Evolutionary conservation across 2,113 vertebrate genomes (phyloP), one percentile per base, ranked within the genome.

Genomic region (Synodontis membranacea): DNA sequence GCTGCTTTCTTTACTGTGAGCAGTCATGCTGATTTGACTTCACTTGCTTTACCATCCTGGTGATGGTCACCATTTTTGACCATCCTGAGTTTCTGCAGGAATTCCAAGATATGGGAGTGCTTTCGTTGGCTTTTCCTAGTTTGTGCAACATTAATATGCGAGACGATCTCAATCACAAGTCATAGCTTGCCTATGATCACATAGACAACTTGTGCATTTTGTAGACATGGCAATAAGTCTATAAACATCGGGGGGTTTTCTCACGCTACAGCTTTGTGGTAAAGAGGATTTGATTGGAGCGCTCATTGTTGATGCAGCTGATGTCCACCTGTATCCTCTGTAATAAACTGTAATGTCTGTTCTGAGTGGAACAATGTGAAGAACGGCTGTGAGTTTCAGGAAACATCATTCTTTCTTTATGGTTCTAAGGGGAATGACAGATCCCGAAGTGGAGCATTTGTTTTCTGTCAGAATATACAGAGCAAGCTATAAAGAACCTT

Each of bases 311-410:
- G 48, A 79, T 46, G 56, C 80, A 82, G 56, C 15, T 82, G 81
- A 66, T 83, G 28, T 82, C 58, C 62, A 66, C 39, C 81, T 66
- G 81, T 34, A 34, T 42, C 50, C 12, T 83, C 60, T 83, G 42
- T 48, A 83, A 66, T 34, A 54, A 79, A 52, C n/a, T 54, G n/a
- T 54, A 52, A 79, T 54, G 46, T 79, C n/a, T 37, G 17, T 50
- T 76, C 46, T 2, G 5, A 19, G 28, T 79, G 75, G 48, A 79
- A 54, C 75, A 79, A 54, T 23, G 17, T 54, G n/a, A 79, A 34
- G 48, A 79, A 54, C 50, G 48, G 48, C 75, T 54, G 75, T 79
- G 46, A 37, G 21, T 79, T 79, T 79, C 21, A 79, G 7, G n/a
- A 31, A 46, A 82, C 39, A 62, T 82, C 39, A 48, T 66, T 62